Evolutionary conservation across 2,797 vertebrate species (phyloP).

Genomic region (Micromesistius poutassou): DNA sequence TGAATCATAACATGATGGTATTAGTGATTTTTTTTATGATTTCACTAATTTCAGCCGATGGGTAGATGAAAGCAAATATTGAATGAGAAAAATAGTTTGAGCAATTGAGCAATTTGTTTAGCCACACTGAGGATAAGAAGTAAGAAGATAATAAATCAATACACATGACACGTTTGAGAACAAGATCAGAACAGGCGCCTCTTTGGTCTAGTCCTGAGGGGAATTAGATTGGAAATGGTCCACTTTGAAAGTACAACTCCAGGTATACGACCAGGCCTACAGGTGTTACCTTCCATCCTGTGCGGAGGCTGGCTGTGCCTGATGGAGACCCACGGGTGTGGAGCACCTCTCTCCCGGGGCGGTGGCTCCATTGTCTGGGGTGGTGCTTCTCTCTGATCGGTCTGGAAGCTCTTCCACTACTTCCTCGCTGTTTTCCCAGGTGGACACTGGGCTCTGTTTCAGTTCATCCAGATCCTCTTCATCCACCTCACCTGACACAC

Average conservation of each 20-base stretch:
- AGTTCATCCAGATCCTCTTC: conserved; percentile 50
- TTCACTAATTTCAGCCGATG: background rate
- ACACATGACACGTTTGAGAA: background rate
- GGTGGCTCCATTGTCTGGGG: conserved; percentile 55
- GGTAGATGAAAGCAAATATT: background rate
- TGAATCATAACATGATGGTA: background rate
- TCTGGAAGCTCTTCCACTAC: conserved; percentile 35
- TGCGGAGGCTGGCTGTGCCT: conserved; percentile 42
- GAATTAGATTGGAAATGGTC: background rate
- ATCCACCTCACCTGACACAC: conserved; percentile 55
- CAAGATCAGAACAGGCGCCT: too few species aligned
- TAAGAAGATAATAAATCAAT: background rate
- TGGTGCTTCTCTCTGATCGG: conserved; percentile 42
- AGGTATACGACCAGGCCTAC: conserved; percentile 20
- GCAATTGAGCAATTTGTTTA: background rate
- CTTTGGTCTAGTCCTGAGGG: background rate
- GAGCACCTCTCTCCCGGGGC: conserved; percentile 45
- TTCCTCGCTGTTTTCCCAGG: conserved; percentile 51
- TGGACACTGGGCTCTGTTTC: conserved; percentile 37
- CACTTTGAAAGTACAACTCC: background rate
- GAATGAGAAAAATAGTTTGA: background rate
- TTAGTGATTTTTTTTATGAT: background rate
- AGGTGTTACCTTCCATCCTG: conserved; percentile 65
- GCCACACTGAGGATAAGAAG: background rate
- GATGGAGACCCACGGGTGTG: conserved; percentile 49